Conservation (phyloP, 1,140 invertebrate genomes). For the Globodera rostochiensis region DNA sequence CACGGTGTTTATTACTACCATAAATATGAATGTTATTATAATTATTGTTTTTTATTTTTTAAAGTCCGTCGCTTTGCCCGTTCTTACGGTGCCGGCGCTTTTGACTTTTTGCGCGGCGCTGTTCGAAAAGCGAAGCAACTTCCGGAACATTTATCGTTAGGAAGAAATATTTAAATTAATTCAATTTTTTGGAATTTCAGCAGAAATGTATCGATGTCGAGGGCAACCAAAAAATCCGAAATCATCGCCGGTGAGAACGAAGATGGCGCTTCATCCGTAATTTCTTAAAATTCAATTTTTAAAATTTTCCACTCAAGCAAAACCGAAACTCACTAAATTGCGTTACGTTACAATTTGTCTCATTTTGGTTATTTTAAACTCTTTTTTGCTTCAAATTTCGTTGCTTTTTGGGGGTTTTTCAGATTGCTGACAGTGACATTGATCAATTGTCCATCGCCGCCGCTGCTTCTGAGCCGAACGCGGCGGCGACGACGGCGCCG, state of each 20-base stretch:
- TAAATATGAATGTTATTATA: not conserved
- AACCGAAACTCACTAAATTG: too few relatives aligned
- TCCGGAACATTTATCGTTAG: conserved; percentile 7
- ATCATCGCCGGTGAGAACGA: conserved; percentile 21
- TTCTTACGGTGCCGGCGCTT: conserved; percentile 15
- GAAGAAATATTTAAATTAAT: not conserved
- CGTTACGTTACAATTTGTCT: too few relatives aligned
- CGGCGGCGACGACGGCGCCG: not conserved
- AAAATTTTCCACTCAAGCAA: too few relatives aligned
- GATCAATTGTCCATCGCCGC: conserved; percentile 23
- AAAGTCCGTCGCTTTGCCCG: conserved; percentile 22
- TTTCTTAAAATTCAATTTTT: not conserved
- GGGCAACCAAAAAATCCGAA: conserved; percentile 20
- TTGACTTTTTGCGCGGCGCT: conserved; percentile 23
- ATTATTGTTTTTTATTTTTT: not conserved
- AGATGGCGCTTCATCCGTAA: conserved; percentile 22
- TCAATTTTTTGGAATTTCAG: conserved; percentile 1
- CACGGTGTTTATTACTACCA: not conserved
- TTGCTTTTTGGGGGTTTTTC: not conserved
- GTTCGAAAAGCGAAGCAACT: conserved; percentile 15
- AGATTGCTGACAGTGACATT: conserved; percentile 27
- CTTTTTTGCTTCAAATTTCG: not conserved
- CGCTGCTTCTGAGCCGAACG: not conserved
- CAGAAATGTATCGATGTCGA: not conserved
- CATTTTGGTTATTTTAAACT: too few relatives aligned